These are phyloP conservation scores for Hylaeus volcanicus DNA, from an alignment of 1,140 invertebrate genomes.

Conservation along the genomic window DNA sequence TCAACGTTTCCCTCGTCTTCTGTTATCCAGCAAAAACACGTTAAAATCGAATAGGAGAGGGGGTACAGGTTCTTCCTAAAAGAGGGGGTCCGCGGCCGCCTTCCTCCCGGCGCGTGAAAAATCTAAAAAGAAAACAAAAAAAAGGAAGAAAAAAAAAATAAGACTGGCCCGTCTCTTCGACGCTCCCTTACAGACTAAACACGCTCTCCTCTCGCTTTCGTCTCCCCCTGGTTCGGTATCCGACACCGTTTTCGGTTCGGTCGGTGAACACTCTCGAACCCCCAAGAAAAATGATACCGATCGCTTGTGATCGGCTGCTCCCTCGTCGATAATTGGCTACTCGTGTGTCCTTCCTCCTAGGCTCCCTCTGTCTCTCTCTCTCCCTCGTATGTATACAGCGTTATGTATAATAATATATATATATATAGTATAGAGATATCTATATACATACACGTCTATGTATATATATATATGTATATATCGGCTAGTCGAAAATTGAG, in stretches of 20 bases:
- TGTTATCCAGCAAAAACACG: too few species aligned
- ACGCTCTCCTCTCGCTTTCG: slow-evolving; percentile 3
- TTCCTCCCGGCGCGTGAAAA: slow-evolving; percentile 31
- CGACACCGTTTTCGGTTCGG: background rate
- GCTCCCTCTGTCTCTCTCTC: slow-evolving; percentile 27
- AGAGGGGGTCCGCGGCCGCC: too few species aligned
- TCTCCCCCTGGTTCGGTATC: background rate
- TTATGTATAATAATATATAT: slow-evolving; percentile 55
- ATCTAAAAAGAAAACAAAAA: slow-evolving; percentile 31
- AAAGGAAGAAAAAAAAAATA: slow-evolving; percentile 38
- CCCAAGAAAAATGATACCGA: slow-evolving; percentile 38
- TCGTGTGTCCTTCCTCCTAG: slow-evolving; percentile 24
- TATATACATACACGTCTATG: slow-evolving; percentile 37
- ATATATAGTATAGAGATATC: slow-evolving; percentile 13
- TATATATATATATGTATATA: slow-evolving; percentile 50
- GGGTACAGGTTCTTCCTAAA: too few species aligned
- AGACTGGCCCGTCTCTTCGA: slow-evolving; percentile 60
- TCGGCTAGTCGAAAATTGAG: slow-evolving; percentile 75
- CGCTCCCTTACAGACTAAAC: slow-evolving; percentile 30
- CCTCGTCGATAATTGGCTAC: slow-evolving; percentile 9
- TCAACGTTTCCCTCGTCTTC: too few species aligned
- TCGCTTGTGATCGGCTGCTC: background rate
- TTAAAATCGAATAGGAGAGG: too few species aligned
- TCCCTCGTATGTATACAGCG: slow-evolving; percentile 49
- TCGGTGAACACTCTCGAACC: background rate